Percentiles rank a stretch among this genome's conserved stretches.
Evolutionary conservation across 2,888 invertebrate genomes (phyloP).

Genomic region (Trissonchulus sp.): DNA sequence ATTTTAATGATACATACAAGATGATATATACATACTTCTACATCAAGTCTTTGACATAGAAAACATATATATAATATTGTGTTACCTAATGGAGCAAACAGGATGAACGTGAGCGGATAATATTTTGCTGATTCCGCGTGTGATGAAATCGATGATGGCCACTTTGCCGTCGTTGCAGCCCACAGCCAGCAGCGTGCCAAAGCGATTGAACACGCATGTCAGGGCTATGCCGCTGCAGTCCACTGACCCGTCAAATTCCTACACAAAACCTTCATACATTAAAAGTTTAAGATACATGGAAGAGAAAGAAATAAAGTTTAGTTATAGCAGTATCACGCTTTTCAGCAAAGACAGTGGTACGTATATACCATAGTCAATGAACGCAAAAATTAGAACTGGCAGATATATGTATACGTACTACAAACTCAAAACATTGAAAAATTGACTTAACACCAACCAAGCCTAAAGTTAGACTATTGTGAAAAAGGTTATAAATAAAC

Average conservation of each 20-base stretch:
- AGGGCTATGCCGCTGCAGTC: slow-evolving; percentile 92
- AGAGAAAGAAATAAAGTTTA: no score
- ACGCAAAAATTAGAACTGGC: no score
- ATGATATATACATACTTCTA: no score
- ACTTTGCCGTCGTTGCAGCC: slow-evolving; percentile 98
- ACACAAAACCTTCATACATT: slow-evolving; percentile 28
- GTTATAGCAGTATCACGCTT: not conserved
- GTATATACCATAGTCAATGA: not conserved
- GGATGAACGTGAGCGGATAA: slow-evolving; percentile 95
- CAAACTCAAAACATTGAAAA: no score
- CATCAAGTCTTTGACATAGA: no score
- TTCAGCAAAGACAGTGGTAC: not conserved
- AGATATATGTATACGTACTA: no score
- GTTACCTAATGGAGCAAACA: slow-evolving; percentile 69
- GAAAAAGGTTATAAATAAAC: no score
- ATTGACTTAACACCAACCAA: no score
- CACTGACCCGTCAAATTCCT: slow-evolving; percentile 89
- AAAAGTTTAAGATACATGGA: no score
- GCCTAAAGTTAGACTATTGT: no score
- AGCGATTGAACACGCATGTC: slow-evolving; percentile 64
- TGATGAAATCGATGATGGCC: slow-evolving; percentile 96
- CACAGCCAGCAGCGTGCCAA: slow-evolving; percentile 90
- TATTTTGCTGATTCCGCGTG: slow-evolving; percentile 92
- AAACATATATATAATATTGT: no score
- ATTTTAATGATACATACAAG: no score